Evolutionary conservation across 37 sponge, comb jelly and placozoan genomes (phyloP), one percentile per base, ranked within the genome.

Genomic region (Amphimedon queenslandica): DNA sequence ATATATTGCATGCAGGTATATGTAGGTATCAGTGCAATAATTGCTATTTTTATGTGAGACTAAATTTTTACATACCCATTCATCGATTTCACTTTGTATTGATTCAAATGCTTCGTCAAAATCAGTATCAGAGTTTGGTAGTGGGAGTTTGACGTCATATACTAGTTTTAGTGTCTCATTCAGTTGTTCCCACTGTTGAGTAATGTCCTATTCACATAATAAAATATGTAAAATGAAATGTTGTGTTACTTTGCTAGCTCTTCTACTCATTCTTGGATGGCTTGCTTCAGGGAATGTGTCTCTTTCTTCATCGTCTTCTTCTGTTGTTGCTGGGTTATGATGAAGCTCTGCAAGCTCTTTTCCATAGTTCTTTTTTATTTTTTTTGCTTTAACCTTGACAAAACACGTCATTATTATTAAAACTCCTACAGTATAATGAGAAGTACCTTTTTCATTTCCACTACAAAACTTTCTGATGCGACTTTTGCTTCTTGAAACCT

Each of bases 391-490:
- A 47, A 47, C 13, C 53, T 47, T 47, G 13, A 8, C 13, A 47
- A 47, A 47, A 47, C 13, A 13, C 13, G 53, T 47, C 13, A 18
- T 47, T 18, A 13, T 47, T 47, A 47, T 18, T 47, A 47, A 8
- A 47, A 47, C 53, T 18, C 53, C 13, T 18, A 18, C 13, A 8
- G 13, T 47, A 47, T 13, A 47, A 47, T 47, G 53, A 18, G 8
- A 47, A 47, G 13, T 13, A 47, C 53, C 57, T 67, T 67, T 32
- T 20, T 60, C 40, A 70, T 83, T 16, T 74, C 58, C 1, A 28
- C 39, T 33, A 70, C 69, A 41, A 83, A 70, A 1, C 43, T 56
- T 56, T 75, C 67, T 63, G 68, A 58, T 1, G 84, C 84, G 25
- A 60, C 51, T 56, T 80, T 74, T 0, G 71, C 72, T 57, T 76